Evolutionary conservation across 2,797 vertebrate species (phyloP).

Genomic region (Bovichtus diacanthus): DNA sequence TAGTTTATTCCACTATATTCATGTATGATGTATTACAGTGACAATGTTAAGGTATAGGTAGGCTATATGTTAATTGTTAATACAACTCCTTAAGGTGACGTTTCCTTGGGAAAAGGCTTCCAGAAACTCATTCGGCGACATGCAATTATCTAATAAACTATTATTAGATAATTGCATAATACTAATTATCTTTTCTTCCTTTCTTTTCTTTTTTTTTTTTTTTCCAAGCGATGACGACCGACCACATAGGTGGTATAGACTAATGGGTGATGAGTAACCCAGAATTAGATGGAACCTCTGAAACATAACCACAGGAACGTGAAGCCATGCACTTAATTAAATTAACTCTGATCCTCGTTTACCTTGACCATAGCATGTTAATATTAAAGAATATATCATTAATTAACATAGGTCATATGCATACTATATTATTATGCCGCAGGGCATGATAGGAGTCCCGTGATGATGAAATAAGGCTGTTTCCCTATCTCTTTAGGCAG

Average conservation of each 20-base stretch:
- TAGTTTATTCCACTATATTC: not conserved
- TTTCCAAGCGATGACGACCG: conserved; percentile 30
- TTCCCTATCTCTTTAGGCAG: conserved; percentile 63
- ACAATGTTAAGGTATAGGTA: not conserved
- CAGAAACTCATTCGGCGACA: not conserved
- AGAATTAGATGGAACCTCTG: conserved; percentile 68
- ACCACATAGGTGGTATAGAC: conserved; percentile 47
- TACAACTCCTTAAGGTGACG: not conserved
- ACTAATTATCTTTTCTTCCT: conserved; percentile 44
- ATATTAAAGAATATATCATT: conserved; percentile 80
- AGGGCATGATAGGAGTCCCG: conserved; percentile 61
- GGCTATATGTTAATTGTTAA: not conserved
- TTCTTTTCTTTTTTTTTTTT: not conserved
- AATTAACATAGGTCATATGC: conserved; percentile 80
- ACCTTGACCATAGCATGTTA: conserved; percentile 75
- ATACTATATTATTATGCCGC: conserved; percentile 68
- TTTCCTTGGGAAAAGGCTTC: not conserved
- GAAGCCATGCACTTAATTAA: conserved; percentile 79
- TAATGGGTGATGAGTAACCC: conserved; percentile 60
- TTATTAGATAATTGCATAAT: too few species aligned
- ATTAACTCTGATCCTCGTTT: conserved; percentile 76
- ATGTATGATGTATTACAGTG: not conserved
- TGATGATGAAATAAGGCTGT: conserved; percentile 71
- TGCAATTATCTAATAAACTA: too few species aligned
- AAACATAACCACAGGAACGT: conserved; percentile 71